Base-by-base conservation (phyloP, 2,888 invertebrate genomes). In the Sialis fuliginosa region DNA sequence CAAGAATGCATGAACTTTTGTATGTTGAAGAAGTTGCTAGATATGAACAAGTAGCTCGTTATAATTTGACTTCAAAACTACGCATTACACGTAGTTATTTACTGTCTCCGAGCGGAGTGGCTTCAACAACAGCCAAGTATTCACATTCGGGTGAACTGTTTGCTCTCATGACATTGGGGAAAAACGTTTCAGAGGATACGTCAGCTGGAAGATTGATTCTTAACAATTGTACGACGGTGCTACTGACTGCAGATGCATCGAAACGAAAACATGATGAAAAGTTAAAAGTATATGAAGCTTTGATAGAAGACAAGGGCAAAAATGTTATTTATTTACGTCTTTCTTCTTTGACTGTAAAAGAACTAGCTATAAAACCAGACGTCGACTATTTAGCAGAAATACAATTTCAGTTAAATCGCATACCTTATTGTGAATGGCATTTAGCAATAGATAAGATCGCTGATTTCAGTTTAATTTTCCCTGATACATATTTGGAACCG, bases 401-500 rank as follows among this genome's bases (percentile, higher is more conserved):
- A 47, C 86, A 86, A 59, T 88, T 88, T 59, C 81, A 86, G 57
- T 60, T 88, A 51, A 87, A 85, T 60, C 72, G 88, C 40, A 68
- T 85, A 51, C 80, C 84, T 0, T 80, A 85, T 55, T 86, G 86
- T 62, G 85, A 88, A 60, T 87, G 86, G 84, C 87, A 86, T 58
- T 75, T 78, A 59, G 84, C 86, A 1, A 75, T 88, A 22, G 88
- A 88, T 60, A 75, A 77, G 57, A 74, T 88, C 39, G 72, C 76
- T 0, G 77, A 81, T 55, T 73, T 81, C 47, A 71, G 74, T 42
- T 67, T 83, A 37, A 77, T 88, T 34, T 85, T 86, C 58, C 85
- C 87, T 0, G 74, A 78, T 49, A 72, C 75, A 31, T 71, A 70
- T 48, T 60, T 73, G 35, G 72, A 75, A 51, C 77, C 77, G 4